A percentile compares a stretch with the other conserved stretches of the same genome.
phyloP scores from a whole-genome alignment of 2,888 invertebrate species.

The Helleia helle region DNA sequence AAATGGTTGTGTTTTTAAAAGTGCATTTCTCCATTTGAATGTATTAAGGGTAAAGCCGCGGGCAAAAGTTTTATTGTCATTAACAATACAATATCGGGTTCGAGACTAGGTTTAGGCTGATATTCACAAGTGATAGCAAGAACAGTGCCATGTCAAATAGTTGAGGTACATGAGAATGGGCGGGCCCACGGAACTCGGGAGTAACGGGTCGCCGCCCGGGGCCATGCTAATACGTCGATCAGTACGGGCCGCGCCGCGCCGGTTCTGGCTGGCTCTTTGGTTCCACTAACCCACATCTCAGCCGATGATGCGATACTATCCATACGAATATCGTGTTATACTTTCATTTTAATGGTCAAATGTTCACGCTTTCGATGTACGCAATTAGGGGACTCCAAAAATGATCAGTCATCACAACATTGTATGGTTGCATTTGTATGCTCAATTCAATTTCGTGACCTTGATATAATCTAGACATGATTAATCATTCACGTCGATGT shows the following conservation, averaged over 20 bases:
- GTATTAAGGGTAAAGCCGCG: too few relatives aligned
- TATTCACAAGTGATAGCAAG: too few relatives aligned
- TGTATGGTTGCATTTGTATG: too few relatives aligned
- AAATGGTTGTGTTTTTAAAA: too few relatives aligned
- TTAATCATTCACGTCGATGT: too few relatives aligned
- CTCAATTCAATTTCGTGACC: too few relatives aligned
- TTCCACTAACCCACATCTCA: slow-evolving; percentile 69
- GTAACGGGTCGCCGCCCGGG: slow-evolving; percentile 56
- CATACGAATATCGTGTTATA: slow-evolving; percentile 60
- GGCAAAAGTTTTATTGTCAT: too few relatives aligned
- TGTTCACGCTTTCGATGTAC: slow-evolving; percentile 29
- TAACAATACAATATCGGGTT: too few relatives aligned
- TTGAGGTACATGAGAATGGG: slow-evolving; percentile 46
- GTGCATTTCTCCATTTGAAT: too few relatives aligned
- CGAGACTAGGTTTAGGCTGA: too few relatives aligned
- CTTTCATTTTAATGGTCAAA: slow-evolving; percentile 66
- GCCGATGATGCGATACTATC: slow-evolving; percentile 57
- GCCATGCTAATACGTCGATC: slow-evolving; percentile 60
- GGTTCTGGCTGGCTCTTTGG: slow-evolving; percentile 34
- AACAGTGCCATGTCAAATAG: slow-evolving; percentile 29
- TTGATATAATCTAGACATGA: too few relatives aligned
- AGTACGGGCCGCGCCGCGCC: slow-evolving; percentile 32
- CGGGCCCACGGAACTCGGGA: slow-evolving; percentile 51
- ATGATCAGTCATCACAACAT: not conserved
- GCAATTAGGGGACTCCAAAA: not conserved